These are phyloP conservation scores for Drosophila limbata DNA, from an alignment of 2,888 invertebrate species.

Conservation along the genomic window DNA sequence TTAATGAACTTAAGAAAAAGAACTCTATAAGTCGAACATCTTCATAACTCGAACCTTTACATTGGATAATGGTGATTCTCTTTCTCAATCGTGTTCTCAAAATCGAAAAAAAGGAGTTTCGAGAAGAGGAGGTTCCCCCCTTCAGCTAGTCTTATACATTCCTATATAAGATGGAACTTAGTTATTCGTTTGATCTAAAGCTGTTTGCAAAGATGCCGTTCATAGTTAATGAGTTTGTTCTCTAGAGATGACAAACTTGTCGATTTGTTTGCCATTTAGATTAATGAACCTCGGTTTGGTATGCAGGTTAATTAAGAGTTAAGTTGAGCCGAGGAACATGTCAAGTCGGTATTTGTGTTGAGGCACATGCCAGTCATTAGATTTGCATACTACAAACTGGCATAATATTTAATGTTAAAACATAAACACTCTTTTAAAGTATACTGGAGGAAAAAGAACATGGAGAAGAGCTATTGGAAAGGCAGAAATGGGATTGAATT, in stretches of 20 bases:
- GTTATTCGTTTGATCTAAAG: background rate
- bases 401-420: background rate
- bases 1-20: too few species aligned
- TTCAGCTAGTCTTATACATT: background rate
- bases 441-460: too few species aligned
- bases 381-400: conserved; percentile 7
- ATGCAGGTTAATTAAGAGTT: conserved; percentile 49
- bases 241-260: conserved; percentile 32
- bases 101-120: too few species aligned
- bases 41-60: too few species aligned
- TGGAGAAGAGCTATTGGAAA: background rate
- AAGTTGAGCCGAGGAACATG: conserved; percentile 1
- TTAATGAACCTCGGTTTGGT: conserved; percentile 38
- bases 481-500: background rate
- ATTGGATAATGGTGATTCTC: too few species aligned
- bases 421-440: background rate
- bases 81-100: too few species aligned
- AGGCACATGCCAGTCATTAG: conserved; percentile 14
- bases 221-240: conserved; percentile 43
- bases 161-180: background rate
- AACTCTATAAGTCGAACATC: too few species aligned
- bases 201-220: background rate
- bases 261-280: conserved; percentile 54
- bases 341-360: background rate
- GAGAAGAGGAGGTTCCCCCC: too few species aligned